Evolutionary conservation across 35 echinoderm and acorn worm species (phyloP).

Genomic region (Hemicentrotus pulcherrimus): DNA sequence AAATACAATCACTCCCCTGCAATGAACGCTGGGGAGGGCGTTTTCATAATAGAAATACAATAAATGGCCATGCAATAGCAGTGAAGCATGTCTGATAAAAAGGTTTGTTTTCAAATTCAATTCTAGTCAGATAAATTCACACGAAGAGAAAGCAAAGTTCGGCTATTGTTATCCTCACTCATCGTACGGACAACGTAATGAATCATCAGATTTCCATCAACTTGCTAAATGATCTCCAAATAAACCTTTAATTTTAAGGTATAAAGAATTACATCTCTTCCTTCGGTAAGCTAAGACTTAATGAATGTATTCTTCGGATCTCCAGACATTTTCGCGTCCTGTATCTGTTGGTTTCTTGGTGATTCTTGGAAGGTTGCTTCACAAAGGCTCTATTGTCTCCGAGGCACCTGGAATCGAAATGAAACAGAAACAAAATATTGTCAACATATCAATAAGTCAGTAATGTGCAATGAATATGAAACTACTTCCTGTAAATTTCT

Average conservation of each 20-base stretch:
- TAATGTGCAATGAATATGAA: no score
- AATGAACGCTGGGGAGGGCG: neutral
- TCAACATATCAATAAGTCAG: no score
- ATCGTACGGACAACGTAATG: neutral
- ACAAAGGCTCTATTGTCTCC: neutral
- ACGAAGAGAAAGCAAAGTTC: neutral
- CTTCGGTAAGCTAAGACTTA: neutral
- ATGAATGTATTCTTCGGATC: neutral
- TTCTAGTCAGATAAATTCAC: neutral
- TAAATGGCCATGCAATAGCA: neutral
- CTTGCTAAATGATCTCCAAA: neutral
- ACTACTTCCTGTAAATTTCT: no score
- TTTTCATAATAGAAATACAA: neutral
- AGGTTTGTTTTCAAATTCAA: neutral
- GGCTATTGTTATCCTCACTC: neutral
- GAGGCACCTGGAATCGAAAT: neutral
- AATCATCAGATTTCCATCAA: neutral
- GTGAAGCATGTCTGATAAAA: neutral
- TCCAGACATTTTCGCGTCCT: neutral
- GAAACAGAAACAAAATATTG: neutral
- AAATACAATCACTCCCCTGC: neutral
- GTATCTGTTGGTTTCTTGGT: neutral
- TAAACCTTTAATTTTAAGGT: neutral
- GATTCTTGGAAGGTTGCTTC: neutral
- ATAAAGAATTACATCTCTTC: neutral